These are phyloP conservation scores for human DNA, from an alignment of 2,113 vertebrate species.

Conservation along the genomic window GRCh38 chr7:115567001-115567500, in stretches of 20 bases:
- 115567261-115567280: conserved; percentile 44
- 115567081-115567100: conserved; percentile 66
- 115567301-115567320: conserved; percentile 18
- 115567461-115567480: conserved; percentile 50
- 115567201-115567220: conserved; percentile 43
- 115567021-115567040: conserved; percentile 84
- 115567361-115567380: not conserved
- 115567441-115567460: not conserved
- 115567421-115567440: not conserved
- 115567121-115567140: conserved; percentile 59
- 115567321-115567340: not conserved
- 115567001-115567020: conserved; percentile 83
- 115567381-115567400: not conserved
- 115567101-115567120: conserved; percentile 58
- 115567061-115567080: conserved; percentile 75
- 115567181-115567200: conserved; percentile 30
- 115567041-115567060: conserved; percentile 74
- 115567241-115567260: conserved; percentile 30
- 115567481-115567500: not conserved
- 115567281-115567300: conserved; percentile 19
- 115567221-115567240: not conserved
- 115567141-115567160: conserved; percentile 72
- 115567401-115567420: conserved; percentile 8
- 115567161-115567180: conserved; percentile 58
- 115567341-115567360: not conserved